phyloP scores from a whole-genome alignment of 1,140 invertebrate genomes.

The Cataglyphis hispanica region DNA sequence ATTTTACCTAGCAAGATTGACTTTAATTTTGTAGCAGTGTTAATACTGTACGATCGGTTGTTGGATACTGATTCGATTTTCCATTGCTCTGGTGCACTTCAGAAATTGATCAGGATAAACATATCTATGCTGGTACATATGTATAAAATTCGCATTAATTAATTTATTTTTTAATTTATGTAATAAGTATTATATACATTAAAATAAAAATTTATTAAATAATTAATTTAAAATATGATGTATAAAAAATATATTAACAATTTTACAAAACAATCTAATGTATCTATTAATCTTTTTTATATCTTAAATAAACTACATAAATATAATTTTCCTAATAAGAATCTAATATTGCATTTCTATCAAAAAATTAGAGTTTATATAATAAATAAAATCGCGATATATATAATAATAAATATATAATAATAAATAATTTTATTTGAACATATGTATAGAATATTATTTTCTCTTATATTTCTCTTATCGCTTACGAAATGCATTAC shows the following conservation, averaged over 20 bases:
- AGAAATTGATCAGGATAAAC: background rate
- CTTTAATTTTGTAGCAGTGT: slow-evolving; percentile 82
- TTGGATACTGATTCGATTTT: slow-evolving; percentile 42
- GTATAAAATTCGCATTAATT: background rate
- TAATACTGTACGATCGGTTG: slow-evolving; percentile 76
- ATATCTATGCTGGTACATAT: background rate
- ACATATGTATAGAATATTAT: background rate
- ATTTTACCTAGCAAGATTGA: slow-evolving; percentile 81
- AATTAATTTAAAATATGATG: background rate
- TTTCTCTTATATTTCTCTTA: no score
- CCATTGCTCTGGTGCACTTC: background rate
- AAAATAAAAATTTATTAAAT: background rate
- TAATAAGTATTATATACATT: background rate
- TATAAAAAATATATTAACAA: background rate
- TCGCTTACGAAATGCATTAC: background rate
- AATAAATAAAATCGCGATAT: background rate
- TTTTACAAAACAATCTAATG: background rate
- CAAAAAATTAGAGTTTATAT: background rate
- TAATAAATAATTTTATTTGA: slow-evolving; percentile 7
- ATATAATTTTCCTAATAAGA: background rate
- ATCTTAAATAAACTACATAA: background rate
- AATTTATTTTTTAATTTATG: background rate
- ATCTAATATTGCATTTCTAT: background rate
- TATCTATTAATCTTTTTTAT: background rate
- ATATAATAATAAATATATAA: no score